Evolutionary conservation across 2,888 invertebrate species (phyloP), one percentile per base, ranked within the genome.

Genomic region (Drosophila formosana): DNA sequence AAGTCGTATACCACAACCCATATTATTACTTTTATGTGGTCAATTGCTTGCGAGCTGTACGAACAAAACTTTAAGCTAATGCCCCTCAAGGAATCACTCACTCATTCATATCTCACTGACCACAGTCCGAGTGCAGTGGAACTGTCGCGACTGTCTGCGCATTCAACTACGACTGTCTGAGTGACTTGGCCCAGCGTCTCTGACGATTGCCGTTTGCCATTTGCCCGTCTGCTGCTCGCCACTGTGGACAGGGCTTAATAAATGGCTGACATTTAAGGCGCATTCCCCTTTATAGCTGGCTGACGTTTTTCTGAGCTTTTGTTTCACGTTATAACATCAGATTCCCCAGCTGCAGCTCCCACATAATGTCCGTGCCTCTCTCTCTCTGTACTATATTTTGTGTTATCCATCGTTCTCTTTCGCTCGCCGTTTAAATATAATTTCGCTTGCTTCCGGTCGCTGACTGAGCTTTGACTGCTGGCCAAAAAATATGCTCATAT

Each of bases 361-460:
- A 61, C 78, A 68, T 51, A 50, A 45, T 23, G 34, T n/a, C 32
- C 13, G n/a, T 61, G 46, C 34, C 6, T 30, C 23, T 23, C 6
- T 1, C 46, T 37, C 45, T n/a, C 66, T 11, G 47, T 25, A 45
- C 30, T 28, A 4, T 5, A 3, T 34, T 7, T 11, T 32, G 8
- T 32, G 32, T 32, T 8, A 32, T 32, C 9, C 32, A 28, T 39
- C 30, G n/a, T 28, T 26, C 50, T 30, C 18, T 26, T 32, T 65
- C 18, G 39, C n/a, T 26, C 63, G 82, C 70, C 83, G 83, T 83
- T 85, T 88, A 83, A 78, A 88, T 85, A 88, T 83, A 87, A 88
- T 87, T 85, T 88, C 74, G 51, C 72, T 72, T 47, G 69, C 75
- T 88, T 88, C 86, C 86, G 80, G 72, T 80, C 72, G 67, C 70